Base-by-base conservation (phyloP, 2,797 vertebrate species). In the Acrocephalus scirpaceus region DNA sequence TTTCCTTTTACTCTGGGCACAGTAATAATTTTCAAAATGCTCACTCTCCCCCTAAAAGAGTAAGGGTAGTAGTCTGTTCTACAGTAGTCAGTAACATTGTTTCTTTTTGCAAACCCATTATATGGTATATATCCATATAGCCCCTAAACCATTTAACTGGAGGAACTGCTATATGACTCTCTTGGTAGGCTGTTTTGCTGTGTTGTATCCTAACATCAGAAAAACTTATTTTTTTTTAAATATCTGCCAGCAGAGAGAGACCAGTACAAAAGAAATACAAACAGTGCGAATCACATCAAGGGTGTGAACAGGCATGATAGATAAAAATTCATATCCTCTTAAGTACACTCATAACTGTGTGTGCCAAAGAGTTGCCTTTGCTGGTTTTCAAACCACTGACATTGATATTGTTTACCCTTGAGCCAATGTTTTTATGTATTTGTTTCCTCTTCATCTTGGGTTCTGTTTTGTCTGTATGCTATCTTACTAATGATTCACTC, bases 91-190 rank as follows among this genome's bases (percentile, higher is more conserved):
- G 4, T 76, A 53, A 19, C 19, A 19, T 13, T 21, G 29, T 53
- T 16, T 62, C 21, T 40, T 74, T 72, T 45, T 16, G n/a, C 44
- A 84, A 73, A 50, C 29, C 13, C 47, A 1, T 47, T 50, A 5
- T 47, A 11, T 27, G 13, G 15, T 80, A 51, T 32, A 18, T 45
- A 44, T 44, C 14, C 19, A 5, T 64, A 60, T 66, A 86, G 40
- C 44, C 94, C n/a, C 48, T 86, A 76, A 84, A 94, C 47, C 27
- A 29, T 88, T 92, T 73, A 71, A 71, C 64, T 93, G 50, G 56
- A 94, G 47, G 67, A 82, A 16, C 65, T 77, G 57, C 86, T 89
- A 13, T 21, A 20, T 86, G 69, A 79, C 38, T 91, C 6, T 91
- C 82, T 77, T 78, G 81, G 64, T 74, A 71, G 19, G 32, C 34